A percentile compares a stretch with the other conserved stretches of the same genome.
These are phyloP conservation scores for Sparus aurata DNA, from an alignment of 2,797 vertebrate species.

Conservation along the genomic window DNA sequence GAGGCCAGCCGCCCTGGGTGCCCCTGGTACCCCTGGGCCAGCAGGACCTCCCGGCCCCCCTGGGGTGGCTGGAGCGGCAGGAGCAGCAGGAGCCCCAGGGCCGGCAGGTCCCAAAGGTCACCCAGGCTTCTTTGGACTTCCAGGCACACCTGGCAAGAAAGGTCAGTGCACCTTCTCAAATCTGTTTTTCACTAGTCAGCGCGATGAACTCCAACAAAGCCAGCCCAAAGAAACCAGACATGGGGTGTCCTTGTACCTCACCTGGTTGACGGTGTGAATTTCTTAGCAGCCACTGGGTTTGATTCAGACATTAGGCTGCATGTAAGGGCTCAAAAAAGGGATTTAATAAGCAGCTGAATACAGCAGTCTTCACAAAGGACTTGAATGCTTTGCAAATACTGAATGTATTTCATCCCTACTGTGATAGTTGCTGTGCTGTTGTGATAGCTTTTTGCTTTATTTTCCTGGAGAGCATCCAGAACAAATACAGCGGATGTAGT, in stretches of 20 bases:
- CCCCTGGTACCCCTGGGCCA: constrained; percentile 81
- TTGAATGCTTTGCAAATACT: constrained; percentile 20
- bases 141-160: constrained; percentile 84
- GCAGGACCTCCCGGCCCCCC: constrained; percentile 76
- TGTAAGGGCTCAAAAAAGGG: no score
- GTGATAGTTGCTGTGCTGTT: constrained; percentile 18
- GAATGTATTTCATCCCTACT: constrained; percentile 1
- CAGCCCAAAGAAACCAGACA: no score
- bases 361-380: constrained; percentile 11
- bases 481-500: constrained; percentile 16
- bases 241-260: no score
- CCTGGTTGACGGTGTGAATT: no score
- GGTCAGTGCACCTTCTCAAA: constrained; percentile 65
- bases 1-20: constrained; percentile 80
- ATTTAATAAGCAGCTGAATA: neutral
- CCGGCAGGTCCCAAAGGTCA: constrained; percentile 80
- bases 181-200: neutral
- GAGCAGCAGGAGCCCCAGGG: constrained; percentile 78
- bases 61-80: constrained; percentile 79
- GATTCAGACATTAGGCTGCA: no score
- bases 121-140: constrained; percentile 85
- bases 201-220: neutral
- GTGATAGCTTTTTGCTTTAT: constrained; percentile 30
- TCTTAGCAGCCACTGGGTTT: no score
- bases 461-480: constrained; percentile 42